Percentiles rank a stretch among this genome's conserved stretches.
Conservation (phyloP, 2,113 vertebrate genomes). For the Prunella himalayana region DNA sequence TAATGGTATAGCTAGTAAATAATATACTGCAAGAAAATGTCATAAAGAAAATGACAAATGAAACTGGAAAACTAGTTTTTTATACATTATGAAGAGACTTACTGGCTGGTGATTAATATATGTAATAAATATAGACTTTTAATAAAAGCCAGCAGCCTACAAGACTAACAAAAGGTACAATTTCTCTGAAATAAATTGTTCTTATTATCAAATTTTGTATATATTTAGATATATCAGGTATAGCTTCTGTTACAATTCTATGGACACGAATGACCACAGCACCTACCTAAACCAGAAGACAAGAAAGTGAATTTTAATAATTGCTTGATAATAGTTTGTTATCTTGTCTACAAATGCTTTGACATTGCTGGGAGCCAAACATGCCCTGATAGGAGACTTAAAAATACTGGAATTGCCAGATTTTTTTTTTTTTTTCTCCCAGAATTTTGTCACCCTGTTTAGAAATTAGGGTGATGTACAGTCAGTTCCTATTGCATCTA, state of each 20-base stretch:
- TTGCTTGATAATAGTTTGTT: not conserved
- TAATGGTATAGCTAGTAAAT: not conserved
- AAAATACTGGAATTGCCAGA: not conserved
- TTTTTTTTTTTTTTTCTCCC: not conserved
- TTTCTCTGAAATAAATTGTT: not conserved
- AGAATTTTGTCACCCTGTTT: not conserved
- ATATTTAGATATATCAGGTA: not conserved
- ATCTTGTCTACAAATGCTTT: not conserved
- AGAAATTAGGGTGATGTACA: not conserved
- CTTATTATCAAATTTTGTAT: not conserved
- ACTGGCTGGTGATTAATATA: not conserved
- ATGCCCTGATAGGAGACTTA: not conserved
- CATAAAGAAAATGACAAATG: not conserved
- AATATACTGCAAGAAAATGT: not conserved
- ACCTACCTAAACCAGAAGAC: not conserved
- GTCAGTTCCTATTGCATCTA: not conserved
- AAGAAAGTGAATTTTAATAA: not conserved
- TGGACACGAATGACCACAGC: not conserved
- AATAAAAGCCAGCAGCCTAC: not conserved
- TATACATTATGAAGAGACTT: not conserved
- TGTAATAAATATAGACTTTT: not conserved
- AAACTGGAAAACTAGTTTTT: not conserved
- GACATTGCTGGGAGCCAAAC: not conserved
- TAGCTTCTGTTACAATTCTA: not conserved
- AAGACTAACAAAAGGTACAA: not conserved